These are phyloP conservation scores for Nesidiocoris tenuis DNA, from an alignment of 2,888 invertebrate genomes.

Conservation along the genomic window DNA sequence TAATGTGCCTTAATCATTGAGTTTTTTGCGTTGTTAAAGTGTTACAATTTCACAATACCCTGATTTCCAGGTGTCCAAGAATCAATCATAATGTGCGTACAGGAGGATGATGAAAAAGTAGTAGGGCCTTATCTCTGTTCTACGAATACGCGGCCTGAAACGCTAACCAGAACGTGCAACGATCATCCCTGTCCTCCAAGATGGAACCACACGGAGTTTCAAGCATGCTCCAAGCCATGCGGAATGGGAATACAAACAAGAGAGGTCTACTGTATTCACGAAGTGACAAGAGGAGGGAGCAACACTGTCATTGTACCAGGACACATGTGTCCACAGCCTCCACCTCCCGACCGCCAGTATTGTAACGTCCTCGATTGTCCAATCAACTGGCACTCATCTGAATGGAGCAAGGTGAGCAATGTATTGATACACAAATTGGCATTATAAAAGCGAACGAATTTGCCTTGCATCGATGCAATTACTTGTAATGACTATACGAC, in stretches of 20 bases:
- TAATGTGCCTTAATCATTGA: too few relatives aligned
- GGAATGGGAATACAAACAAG: slow-evolving; percentile 91
- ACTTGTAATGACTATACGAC: too few relatives aligned
- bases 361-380: slow-evolving; percentile 94
- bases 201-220: slow-evolving; percentile 61
- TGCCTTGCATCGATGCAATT: too few relatives aligned
- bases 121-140: slow-evolving; percentile 86
- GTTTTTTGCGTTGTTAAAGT: too few relatives aligned
- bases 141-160: slow-evolving; percentile 83
- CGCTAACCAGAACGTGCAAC: slow-evolving; percentile 85
- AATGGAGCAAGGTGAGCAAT: slow-evolving; percentile 75
- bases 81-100: slow-evolving; percentile 81
- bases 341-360: slow-evolving; percentile 82
- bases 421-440: too few relatives aligned
- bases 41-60: too few relatives aligned
- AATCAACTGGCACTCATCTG: slow-evolving; percentile 80
- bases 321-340: slow-evolving; percentile 88
- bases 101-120: slow-evolving; percentile 82
- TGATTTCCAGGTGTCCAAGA: slow-evolving; percentile 67
- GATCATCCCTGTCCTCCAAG: slow-evolving; percentile 93
- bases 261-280: slow-evolving; percentile 84
- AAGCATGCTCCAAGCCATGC: slow-evolving; percentile 87
- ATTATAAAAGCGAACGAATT: too few relatives aligned
- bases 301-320: slow-evolving; percentile 91
- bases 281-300: slow-evolving; percentile 80